phyloP scores from a whole-genome alignment of 1,140 invertebrate genomes.

The Drosophila dunni region DNA sequence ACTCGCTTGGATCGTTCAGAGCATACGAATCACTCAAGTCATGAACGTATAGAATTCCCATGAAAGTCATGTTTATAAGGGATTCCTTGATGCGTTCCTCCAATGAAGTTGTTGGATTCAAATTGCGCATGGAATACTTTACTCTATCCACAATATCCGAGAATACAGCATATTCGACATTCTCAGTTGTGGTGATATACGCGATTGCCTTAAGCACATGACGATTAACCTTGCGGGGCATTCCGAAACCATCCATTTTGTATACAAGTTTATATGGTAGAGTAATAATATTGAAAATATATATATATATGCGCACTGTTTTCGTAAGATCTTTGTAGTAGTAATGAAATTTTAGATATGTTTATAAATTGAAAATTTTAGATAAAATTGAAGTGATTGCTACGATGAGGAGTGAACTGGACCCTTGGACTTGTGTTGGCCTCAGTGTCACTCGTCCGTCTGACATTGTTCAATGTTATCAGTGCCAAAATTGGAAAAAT shows the following conservation, averaged over 20 bases:
- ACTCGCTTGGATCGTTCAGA: conserved; percentile 2
- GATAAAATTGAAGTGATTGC: too few relatives aligned
- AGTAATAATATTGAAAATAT: neutral
- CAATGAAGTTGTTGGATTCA: conserved; percentile 16
- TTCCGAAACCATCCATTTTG: conserved; percentile 39
- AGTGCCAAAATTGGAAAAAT: conserved; percentile 47
- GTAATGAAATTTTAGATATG: neutral
- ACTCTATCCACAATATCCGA: conserved; percentile 10
- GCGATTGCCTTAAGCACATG: conserved; percentile 37
- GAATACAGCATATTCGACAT: conserved; percentile 9
- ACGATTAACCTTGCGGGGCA: conserved; percentile 36
- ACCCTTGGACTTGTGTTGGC: neutral
- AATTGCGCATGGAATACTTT: conserved; percentile 29
- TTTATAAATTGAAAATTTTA: neutral
- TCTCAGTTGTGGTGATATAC: neutral
- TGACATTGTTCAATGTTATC: conserved; percentile 66
- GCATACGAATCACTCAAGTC: neutral
- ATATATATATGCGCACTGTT: neutral
- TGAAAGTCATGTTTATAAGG: conserved; percentile 4
- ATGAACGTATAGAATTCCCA: neutral
- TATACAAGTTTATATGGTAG: neutral
- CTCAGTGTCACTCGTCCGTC: neutral
- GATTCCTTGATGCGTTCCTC: conserved; percentile 15
- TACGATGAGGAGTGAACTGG: neutral
- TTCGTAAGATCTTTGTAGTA: neutral